Base-by-base conservation (phyloP, 37 sponge, comb jelly and placozoan genomes). In the Halisarca cf. caerulea region DNA sequence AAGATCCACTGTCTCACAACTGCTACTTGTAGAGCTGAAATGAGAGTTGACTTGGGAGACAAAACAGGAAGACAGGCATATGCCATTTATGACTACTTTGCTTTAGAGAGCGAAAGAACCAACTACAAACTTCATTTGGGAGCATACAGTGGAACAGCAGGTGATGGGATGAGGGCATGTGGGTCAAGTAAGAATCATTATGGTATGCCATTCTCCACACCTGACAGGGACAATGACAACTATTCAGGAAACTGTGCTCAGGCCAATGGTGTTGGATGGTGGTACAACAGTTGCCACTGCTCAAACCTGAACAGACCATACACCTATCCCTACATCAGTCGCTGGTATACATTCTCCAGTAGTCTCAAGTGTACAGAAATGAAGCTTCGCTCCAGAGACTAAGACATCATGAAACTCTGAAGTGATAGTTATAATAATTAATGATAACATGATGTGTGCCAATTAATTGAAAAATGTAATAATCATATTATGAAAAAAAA, bases 211-310 rank as follows among this genome's bases (percentile, higher is more conserved):
- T 79, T 79, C 58, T 27, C 4, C 28, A 79, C 80, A 17, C 24
- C 45, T 79, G 80, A 79, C 24, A 47, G 58, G 15, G 80, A 79
- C 32, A 79, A 79, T 54, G 80, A 79, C 32, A 3, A 71, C 3
- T 7, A 32, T 79, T 47, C 51, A 47, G 36, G 39, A 71, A 78
- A 78, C 79, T 78, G 80, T 79, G 80, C 80, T 54, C 57, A 47
- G 53, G 27, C 30, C 23, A 30, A 24, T 30, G 30, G 64, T 20
- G 64, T 23, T 30, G 80, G 80, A 79, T 62, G 64, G 25, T 23
- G 30, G 64, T 62, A 27, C 64, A 62, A 53, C 24, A 2, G 4
- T 1, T 79, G 80, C 57, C n/a, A 33, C 34, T 6, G 33, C 17
- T 6, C 33, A 34, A 27, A 51, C 32, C 80, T 79, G 15, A 79